These are phyloP conservation scores for Pristionchus exspectatus DNA, from an alignment of 2,888 invertebrate species.

Conservation along the genomic window DNA sequence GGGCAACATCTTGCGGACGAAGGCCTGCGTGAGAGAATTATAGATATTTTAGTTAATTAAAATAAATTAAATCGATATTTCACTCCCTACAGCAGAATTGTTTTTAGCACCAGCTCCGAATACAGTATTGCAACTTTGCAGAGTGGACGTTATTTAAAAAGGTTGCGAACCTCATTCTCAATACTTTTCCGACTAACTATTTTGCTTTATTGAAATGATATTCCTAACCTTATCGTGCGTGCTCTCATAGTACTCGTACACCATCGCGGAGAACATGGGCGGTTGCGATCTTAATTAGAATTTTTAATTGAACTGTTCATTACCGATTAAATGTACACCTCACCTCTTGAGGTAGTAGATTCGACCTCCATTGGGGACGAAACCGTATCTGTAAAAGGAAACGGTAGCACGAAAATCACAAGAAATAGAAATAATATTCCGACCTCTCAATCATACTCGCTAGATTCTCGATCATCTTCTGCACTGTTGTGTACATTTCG, in stretches of 20 bases:
- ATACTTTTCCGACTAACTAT: no score
- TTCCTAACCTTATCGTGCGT: conserved; percentile 83
- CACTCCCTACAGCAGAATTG: no score
- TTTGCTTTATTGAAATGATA: not conserved
- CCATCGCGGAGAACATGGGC: conserved; percentile 84
- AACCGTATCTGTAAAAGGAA: conserved; percentile 76
- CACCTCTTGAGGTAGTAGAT: conserved; percentile 85
- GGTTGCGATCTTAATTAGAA: conserved; percentile 79
- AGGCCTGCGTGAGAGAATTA: conserved; percentile 79
- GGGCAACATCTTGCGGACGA: conserved; percentile 81
- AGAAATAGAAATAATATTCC: conserved; percentile 46
- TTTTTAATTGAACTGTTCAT: not conserved
- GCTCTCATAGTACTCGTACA: conserved; percentile 86
- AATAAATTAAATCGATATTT: no score
- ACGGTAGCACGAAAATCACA: not conserved
- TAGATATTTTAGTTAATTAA: not conserved
- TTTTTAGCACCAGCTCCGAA: no score
- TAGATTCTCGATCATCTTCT: conserved; percentile 90
- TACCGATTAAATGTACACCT: not conserved
- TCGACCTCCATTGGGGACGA: conserved; percentile 91
- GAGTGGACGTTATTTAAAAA: no score
- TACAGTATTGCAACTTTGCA: no score
- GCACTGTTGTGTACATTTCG: conserved; percentile 89
- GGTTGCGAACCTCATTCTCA: no score
- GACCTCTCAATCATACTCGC: conserved; percentile 87